Evolutionary conservation across 2,113 vertebrate species (phyloP), one percentile per base, ranked within the genome.

Genomic region (Excalfactoria chinensis): DNA sequence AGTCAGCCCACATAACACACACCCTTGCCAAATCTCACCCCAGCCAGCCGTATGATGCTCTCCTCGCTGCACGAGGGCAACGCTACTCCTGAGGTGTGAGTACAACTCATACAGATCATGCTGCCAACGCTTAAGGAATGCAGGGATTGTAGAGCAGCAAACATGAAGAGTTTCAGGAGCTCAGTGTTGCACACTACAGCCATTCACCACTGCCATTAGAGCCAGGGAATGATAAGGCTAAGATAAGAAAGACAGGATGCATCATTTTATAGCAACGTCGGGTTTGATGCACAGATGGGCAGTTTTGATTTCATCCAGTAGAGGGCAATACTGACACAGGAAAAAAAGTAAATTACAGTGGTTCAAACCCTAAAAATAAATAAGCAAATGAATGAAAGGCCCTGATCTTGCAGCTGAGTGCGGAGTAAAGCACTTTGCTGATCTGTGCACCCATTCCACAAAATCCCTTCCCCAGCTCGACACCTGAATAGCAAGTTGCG

Each of bases 321-420:
- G 95, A 96, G 93, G 93, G 94, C 93, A 94, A 89, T 93, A 37
- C 64, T 64, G 63, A 73, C 91, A 85, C 3, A 71, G 51, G 79
- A 95, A 95, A 94, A 48, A 83, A 59, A 26, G 14, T 3, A 71
- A 84, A 58, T 12, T 3, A 1, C 18, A 43, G 64, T 9, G 4
- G 30, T 69, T 23, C 17, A 8, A 23, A n/a, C 34, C 18, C 60
- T 59, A 79, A 84, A 84, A 84, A 80, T 34, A 71, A 89, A 59
- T 18, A 70, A 34, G 58, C 11, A 49, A 43, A 78, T 22, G 49
- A 75, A 75, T 48, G 48, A 79, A 79, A 83, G 9, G 44, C 13
- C 20, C 46, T 32, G 34, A 83, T 44, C 17, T 60, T 37, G 48
- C 34, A 58, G 64, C 11, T n/a, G 21, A 79, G 28, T 63, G 80